These are phyloP conservation scores for Lepidocyrtinus sp. DNA, from an alignment of 2,888 invertebrate genomes.

Conservation along the genomic window DNA sequence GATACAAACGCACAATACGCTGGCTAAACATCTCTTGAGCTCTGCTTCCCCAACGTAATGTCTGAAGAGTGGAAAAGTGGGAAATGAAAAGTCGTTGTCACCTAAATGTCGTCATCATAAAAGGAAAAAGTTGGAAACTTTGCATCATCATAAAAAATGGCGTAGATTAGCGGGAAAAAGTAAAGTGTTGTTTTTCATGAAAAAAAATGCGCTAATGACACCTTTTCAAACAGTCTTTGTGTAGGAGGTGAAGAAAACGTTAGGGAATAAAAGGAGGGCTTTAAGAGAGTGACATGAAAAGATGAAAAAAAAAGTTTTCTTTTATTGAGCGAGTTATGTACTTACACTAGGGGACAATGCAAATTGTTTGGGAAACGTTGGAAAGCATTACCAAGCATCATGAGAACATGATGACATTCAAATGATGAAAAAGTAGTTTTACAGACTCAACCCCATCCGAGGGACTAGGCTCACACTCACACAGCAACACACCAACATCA, in stretches of 20 bases:
- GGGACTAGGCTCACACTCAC: background rate
- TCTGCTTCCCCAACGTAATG: too few species aligned
- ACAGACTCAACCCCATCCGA: too few species aligned
- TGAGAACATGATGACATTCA: background rate
- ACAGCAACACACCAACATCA: background rate
- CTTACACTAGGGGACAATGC: background rate
- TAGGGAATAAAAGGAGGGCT: background rate
- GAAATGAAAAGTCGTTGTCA: constrained; percentile 5
- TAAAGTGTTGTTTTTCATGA: background rate
- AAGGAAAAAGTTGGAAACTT: background rate
- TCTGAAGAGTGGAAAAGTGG: too few species aligned
- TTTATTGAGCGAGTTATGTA: background rate
- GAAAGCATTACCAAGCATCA: constrained; percentile 9
- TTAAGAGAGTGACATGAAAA: constrained; percentile 2
- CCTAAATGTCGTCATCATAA: background rate
- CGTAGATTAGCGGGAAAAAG: background rate
- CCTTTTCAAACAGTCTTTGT: background rate
- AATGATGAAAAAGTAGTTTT: background rate
- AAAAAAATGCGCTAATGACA: constrained; percentile 5
- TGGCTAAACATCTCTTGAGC: too few species aligned
- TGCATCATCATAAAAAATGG: background rate
- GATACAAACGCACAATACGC: too few species aligned
- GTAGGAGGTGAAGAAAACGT: background rate
- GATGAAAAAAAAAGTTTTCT: constrained; percentile 13
- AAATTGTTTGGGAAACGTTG: background rate